These are phyloP conservation scores for Albula goreensis DNA, from an alignment of 2,113 vertebrate species.

Conservation along the genomic window DNA sequence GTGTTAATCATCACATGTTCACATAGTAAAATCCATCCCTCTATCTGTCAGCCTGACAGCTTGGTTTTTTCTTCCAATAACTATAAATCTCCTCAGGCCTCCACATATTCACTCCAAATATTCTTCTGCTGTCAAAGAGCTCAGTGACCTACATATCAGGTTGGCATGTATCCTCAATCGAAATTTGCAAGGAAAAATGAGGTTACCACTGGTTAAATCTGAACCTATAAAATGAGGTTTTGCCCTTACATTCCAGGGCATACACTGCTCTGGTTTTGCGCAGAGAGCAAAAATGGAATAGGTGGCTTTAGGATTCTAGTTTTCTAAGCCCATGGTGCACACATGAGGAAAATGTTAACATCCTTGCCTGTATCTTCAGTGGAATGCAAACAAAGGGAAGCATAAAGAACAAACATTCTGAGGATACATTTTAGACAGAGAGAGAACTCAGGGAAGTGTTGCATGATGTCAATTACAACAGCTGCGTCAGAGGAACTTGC, in stretches of 20 bases:
- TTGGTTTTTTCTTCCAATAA: not conserved
- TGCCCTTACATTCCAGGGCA: not conserved
- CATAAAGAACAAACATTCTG: not conserved
- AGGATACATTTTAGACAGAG: not conserved
- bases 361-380: not conserved
- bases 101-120: not conserved
- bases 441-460: not conserved
- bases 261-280: not conserved
- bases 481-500: not conserved
- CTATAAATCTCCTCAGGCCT: not conserved
- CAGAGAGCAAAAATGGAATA: not conserved
- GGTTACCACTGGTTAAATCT: not conserved
- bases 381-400: not conserved
- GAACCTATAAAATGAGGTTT: not conserved
- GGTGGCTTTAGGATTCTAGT: not conserved
- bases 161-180: not conserved
- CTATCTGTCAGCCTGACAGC: not conserved
- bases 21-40: not conserved
- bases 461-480: not conserved
- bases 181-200: not conserved
- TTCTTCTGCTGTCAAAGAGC: not conserved
- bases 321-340: not conserved
- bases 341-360: slow-evolving; percentile 8
- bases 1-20: not conserved
- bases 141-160: not conserved